Evolutionary conservation across 2,888 invertebrate genomes (phyloP), one percentile per base, ranked within the genome.

Genomic region (Zeuzera pyrina): DNA sequence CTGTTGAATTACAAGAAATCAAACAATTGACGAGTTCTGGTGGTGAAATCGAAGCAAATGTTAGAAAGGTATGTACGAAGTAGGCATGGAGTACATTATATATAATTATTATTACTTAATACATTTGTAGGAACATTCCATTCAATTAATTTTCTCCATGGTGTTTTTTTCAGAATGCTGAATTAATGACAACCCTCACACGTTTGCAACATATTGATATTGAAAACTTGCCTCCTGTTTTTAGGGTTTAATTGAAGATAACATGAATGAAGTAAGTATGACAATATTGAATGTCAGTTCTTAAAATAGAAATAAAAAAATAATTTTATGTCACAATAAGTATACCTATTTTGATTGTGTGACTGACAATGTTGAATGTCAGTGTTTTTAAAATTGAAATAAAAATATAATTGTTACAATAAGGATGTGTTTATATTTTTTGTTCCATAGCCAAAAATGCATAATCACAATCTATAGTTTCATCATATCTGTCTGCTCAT

Each of bases 1-100:
- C 67, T 10, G 36, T 48, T 11, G 78, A 79, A 47, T 28, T 79
- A 12, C 57, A 72, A 34, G 49, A 65, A 47, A 70, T 79, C 21
- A 77, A 69, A 49, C 44, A 55, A 3, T 47, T 77, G 3, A 77
- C 78, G 10, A 49, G 38, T 14, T 43, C 57, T 15, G 67, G 62
- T 23, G 72, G 69, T 32, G 62, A 65, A 39, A 64, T 79, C 35
- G 74, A 74, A 49, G 31, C 39, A 23, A 68, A 59, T 31, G 57
- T 79, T 14, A 50, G 51, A 34, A 43, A 76, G 57, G 81, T 79
- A 58, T 33, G 40, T 42, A 12, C 25, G 8, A 22, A 22, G 5
- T 19, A 6, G 2, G 12, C 25, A 25, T 22, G 3, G 25, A 3
- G 6, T 11, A 12, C 12, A 8, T 22, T 2, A 12, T 26, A 11